Evolutionary conservation across 2,797 vertebrate species (phyloP).

Genomic region (Sebastes glaucus): DNA sequence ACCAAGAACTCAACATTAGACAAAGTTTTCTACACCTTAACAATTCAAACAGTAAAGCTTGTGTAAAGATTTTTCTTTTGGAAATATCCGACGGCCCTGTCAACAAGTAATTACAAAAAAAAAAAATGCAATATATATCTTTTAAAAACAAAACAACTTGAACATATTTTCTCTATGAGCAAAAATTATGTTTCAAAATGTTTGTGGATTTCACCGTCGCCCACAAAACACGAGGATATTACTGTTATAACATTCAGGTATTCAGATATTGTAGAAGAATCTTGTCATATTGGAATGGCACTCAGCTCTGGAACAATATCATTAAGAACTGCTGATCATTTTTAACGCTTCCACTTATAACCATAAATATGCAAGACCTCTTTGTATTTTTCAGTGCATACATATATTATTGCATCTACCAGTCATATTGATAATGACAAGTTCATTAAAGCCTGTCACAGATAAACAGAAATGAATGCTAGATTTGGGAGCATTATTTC

Average conservation of each 20-base stretch:
- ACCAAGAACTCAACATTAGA: slow-evolving; percentile 88
- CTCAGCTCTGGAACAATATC: slow-evolving; percentile 64
- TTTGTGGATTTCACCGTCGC: slow-evolving; percentile 57
- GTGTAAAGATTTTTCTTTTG: slow-evolving; percentile 86
- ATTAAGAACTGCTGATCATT: slow-evolving; percentile 65
- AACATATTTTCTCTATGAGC: slow-evolving; percentile 68
- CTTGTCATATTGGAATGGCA: slow-evolving; percentile 76
- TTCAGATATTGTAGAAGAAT: slow-evolving; percentile 72
- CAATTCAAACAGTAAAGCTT: slow-evolving; percentile 91
- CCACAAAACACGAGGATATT: slow-evolving; percentile 73
- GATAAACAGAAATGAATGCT: slow-evolving; percentile 71
- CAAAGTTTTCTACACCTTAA: slow-evolving; percentile 90
- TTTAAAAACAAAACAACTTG: slow-evolving; percentile 63
- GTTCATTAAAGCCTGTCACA: slow-evolving; percentile 71
- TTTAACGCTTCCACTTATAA: slow-evolving; percentile 54
- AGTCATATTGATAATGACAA: slow-evolving; percentile 77
- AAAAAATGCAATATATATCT: slow-evolving; percentile 65
- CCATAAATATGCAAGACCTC: slow-evolving; percentile 76
- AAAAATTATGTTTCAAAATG: slow-evolving; percentile 65
- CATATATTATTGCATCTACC: slow-evolving; percentile 87
- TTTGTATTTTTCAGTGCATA: slow-evolving; percentile 83
- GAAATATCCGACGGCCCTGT: slow-evolving; percentile 85
- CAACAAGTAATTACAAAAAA: slow-evolving; percentile 80
- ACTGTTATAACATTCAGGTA: slow-evolving; percentile 80
- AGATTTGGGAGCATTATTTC: slow-evolving; percentile 63